A percentile compares a stretch with the other conserved stretches of the same genome.
phyloP scores from a whole-genome alignment of 2,113 vertebrate genomes.

The Cheirogaleus medius region DNA sequence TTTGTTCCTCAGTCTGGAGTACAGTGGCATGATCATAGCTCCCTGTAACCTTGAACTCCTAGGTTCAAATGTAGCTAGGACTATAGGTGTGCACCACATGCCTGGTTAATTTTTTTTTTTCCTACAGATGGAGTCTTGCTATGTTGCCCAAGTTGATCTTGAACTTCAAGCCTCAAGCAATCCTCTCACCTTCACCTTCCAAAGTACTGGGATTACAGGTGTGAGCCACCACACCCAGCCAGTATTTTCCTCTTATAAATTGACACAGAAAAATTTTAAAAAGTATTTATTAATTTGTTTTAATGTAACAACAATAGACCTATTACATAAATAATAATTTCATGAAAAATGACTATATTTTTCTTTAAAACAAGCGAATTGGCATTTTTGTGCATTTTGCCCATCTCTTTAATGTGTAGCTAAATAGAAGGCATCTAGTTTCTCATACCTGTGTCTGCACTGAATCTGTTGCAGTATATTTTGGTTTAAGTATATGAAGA shows the following conservation, averaged over 20 bases:
- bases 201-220: too few species aligned
- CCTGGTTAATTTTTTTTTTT: too few species aligned
- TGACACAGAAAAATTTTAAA: background rate
- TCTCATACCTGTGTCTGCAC: background rate
- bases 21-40: too few species aligned
- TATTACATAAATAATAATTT: background rate
- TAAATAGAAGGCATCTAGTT: background rate
- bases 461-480: background rate
- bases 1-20: too few species aligned
- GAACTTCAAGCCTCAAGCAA: too few species aligned
- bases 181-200: too few species aligned
- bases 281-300: background rate
- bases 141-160: too few species aligned
- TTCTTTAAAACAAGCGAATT: background rate
- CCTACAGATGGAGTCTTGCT: too few species aligned
- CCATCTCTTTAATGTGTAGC: background rate
- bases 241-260: background rate
- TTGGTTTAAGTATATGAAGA: background rate
- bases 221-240: too few species aligned
- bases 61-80: too few species aligned
- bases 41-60: too few species aligned
- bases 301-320: background rate
- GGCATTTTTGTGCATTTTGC: background rate
- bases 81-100: too few species aligned
- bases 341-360: background rate